Conservation (phyloP, 2,888 invertebrate species). For the Drosophila cognata region DNA sequence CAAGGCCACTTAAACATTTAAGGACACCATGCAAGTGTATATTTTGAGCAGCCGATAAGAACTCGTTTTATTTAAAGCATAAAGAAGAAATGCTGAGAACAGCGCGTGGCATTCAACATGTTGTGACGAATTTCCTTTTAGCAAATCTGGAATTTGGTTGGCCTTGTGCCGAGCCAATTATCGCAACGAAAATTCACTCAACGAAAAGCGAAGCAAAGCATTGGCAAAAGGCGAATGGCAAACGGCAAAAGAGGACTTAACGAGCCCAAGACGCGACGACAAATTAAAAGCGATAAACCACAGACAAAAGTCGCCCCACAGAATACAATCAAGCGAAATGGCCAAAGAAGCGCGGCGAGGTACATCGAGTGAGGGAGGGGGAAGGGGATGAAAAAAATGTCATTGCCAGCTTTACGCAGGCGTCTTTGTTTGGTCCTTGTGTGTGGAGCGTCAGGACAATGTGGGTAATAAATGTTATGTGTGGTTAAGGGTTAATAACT, state of each 20-base stretch:
- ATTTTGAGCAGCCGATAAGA: not conserved
- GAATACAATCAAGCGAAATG: conserved; percentile 69
- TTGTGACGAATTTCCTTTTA: conserved; percentile 28
- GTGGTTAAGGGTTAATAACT: conserved; percentile 84
- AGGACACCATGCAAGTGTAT: not conserved
- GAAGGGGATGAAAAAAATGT: conserved; percentile 45
- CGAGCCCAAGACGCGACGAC: conserved; percentile 56
- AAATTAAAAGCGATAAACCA: conserved; percentile 80
- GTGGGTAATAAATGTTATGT: conserved; percentile 82
- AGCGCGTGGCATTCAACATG: conserved; percentile 33
- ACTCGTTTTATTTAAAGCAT: conserved; percentile 1
- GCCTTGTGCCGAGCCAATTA: conserved; percentile 58
- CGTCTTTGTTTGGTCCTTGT: conserved; percentile 64
- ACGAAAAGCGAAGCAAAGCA: conserved; percentile 26
- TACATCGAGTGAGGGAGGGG: not conserved
- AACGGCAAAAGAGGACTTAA: conserved; percentile 35
- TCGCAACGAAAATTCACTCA: conserved; percentile 47
- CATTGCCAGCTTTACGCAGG: conserved; percentile 81
- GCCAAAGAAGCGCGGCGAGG: conserved; percentile 1
- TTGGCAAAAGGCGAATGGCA: conserved; percentile 29
- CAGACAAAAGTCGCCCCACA: conserved; percentile 69
- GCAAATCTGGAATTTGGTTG: conserved; percentile 61
- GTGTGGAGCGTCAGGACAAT: conserved; percentile 40
- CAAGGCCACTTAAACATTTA: not conserved
- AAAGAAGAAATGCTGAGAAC: not conserved